Evolutionary conservation across 2,113 vertebrate genomes (phyloP).

Genomic region (Conger conger): DNA sequence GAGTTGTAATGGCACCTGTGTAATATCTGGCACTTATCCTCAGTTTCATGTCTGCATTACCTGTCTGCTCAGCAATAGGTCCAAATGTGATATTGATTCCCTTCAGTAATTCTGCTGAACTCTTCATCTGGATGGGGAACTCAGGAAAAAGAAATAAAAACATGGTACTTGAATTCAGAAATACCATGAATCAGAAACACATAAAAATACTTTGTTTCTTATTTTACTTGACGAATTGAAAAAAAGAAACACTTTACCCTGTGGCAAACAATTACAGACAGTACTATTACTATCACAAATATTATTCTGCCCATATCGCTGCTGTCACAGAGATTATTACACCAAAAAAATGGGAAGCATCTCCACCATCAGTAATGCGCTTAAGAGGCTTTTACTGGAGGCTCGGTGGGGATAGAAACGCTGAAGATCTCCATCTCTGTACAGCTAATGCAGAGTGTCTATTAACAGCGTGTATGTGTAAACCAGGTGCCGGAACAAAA

Average conservation of each 20-base stretch:
- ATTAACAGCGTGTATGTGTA: neutral
- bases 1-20: neutral
- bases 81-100: neutral
- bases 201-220: neutral
- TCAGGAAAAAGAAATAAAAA: neutral
- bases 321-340: neutral
- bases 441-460: neutral
- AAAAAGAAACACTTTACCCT: constrained; percentile 3
- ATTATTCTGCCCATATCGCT: neutral
- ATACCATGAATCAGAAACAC: neutral
- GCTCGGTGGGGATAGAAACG: neutral
- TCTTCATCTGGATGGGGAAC: neutral
- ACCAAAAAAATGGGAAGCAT: neutral
- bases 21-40: neutral
- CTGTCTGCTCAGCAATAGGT: neutral
- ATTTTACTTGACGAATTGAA: neutral
- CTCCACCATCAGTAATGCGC: neutral
- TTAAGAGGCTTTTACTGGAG: neutral
- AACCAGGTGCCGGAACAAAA: no score
- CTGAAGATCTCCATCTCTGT: neutral
- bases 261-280: neutral
- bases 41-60: neutral
- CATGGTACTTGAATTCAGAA: neutral
- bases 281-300: neutral
- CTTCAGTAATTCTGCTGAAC: neutral